Evolutionary conservation across 2,113 vertebrate species (phyloP), one percentile per base, ranked within the genome.

Genomic region (Ochotona princeps): DNA sequence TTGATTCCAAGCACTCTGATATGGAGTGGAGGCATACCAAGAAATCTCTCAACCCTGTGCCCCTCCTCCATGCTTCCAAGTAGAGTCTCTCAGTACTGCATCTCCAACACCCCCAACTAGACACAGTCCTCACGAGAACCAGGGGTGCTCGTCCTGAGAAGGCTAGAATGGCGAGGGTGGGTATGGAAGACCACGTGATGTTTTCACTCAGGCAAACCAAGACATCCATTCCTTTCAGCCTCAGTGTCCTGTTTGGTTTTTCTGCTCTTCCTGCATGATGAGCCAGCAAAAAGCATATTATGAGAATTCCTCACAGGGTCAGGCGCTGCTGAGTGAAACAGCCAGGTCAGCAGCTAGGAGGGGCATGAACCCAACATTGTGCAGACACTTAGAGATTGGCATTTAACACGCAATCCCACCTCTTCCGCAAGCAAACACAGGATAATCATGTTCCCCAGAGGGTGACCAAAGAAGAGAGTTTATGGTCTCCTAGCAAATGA

Each of bases 191-290:
- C 47, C 67, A 84, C 9, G 7, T 73, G 74, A 51, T 85, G 74
- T 82, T 97, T 96, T 95, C 23, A 79, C 90, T 83, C 82, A 97
- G 87, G 61, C 38, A 94, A 91, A 57, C n/a, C 90, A 75, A 83
- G 83, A 96, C 94, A 79, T 26, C 28, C 89, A 69, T 75, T 20
- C 54, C 12, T 84, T 93, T 93, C 75, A 72, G 49, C 66, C 14
- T 90, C 7, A 72, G 90, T 35, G 12, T 79, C 30, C 49, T 88
- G 83, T 87, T 94, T 85, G 28, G 26, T 54, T 96, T 95, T 44
- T 92, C 92, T 75, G 93, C 69, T 87, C 78, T 96, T 96, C 88
- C 93, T 97, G 84, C 96, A 92, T 94, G 92, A 96, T 88, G 96
- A 95, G 9, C 60, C 88, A 97, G 80, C 86, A 92, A 79, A 82